phyloP scores from a whole-genome alignment of 2,888 invertebrate species.

The Isotomurus palustris region DNA sequence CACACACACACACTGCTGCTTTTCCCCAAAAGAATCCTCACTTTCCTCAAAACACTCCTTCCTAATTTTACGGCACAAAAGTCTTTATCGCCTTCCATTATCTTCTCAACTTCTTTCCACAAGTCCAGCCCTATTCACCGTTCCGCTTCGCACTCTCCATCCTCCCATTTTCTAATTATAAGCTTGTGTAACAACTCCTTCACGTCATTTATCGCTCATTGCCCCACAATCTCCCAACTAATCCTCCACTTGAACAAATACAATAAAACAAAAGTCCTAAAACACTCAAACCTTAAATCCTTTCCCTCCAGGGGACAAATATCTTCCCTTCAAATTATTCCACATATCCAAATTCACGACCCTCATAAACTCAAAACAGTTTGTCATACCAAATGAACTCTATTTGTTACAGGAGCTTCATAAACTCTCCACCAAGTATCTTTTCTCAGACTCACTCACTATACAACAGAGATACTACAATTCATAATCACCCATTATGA shows the following conservation, averaged over 20 bases:
- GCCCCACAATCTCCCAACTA: too few relatives aligned
- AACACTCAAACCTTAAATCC: too few relatives aligned
- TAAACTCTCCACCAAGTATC: slow-evolving; percentile 4
- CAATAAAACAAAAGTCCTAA: too few relatives aligned
- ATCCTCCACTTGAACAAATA: too few relatives aligned
- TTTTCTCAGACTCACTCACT: not conserved
- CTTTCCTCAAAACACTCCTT: too few relatives aligned
- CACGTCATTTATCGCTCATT: too few relatives aligned
- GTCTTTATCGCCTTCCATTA: slow-evolving; percentile 6
- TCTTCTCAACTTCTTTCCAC: not conserved
- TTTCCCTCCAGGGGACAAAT: too few relatives aligned
- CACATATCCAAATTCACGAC: too few relatives aligned
- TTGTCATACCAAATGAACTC: not conserved
- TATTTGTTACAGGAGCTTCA: slow-evolving; percentile 6
- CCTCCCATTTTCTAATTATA: slow-evolving; percentile 4
- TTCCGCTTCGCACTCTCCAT: not conserved
- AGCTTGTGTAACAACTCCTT: not conserved
- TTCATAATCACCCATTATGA: slow-evolving; percentile 4
- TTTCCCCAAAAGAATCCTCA: too few relatives aligned
- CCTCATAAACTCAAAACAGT: slow-evolving; percentile 3
- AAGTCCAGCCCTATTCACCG: too few relatives aligned
- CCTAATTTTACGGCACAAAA: not conserved
- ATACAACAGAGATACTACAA: not conserved
- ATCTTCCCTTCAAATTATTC: too few relatives aligned
- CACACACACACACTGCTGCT: too few relatives aligned